A percentile compares a stretch with the other conserved stretches of the same genome.
Evolutionary conservation across 2,113 vertebrate genomes (phyloP).

Genomic region (Arenaria interpres): DNA sequence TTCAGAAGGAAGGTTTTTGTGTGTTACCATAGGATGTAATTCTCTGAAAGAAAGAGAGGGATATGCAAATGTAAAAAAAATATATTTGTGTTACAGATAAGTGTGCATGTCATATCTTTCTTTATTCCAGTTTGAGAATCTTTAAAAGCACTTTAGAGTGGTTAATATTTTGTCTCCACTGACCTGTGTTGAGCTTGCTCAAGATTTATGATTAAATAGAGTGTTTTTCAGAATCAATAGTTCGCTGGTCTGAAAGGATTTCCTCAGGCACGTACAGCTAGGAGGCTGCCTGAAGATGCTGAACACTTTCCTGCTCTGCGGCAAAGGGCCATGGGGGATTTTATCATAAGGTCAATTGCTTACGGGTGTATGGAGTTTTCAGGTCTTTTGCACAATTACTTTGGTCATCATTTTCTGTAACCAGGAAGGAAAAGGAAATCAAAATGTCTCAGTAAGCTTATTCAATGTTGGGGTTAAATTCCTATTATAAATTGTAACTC

Average conservation of each 20-base stretch:
- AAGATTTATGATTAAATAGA: slow-evolving; percentile 8
- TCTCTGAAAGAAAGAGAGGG: neutral
- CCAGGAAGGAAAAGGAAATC: neutral
- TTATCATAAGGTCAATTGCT: neutral
- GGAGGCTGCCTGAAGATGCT: neutral
- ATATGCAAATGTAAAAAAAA: neutral
- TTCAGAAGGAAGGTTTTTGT: neutral
- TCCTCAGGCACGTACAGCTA: neutral
- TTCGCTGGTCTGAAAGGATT: neutral
- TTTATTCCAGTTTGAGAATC: neutral
- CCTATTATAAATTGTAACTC: neutral
- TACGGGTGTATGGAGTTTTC: neutral
- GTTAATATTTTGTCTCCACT: slow-evolving; percentile 6
- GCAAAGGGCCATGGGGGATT: neutral
- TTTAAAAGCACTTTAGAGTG: slow-evolving; percentile 18
- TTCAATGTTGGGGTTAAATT: neutral
- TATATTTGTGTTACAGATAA: neutral
- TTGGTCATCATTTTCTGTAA: neutral
- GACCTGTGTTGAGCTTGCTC: neutral
- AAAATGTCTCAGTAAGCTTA: neutral
- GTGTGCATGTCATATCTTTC: neutral
- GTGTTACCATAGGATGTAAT: neutral
- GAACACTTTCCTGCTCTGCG: neutral
- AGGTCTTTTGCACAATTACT: neutral
- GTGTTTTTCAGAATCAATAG: neutral